Evolutionary conservation across 1,140 invertebrate genomes (phyloP), one percentile per base, ranked within the genome.

Genomic region (Hyposmocoma kahamanoa): DNA sequence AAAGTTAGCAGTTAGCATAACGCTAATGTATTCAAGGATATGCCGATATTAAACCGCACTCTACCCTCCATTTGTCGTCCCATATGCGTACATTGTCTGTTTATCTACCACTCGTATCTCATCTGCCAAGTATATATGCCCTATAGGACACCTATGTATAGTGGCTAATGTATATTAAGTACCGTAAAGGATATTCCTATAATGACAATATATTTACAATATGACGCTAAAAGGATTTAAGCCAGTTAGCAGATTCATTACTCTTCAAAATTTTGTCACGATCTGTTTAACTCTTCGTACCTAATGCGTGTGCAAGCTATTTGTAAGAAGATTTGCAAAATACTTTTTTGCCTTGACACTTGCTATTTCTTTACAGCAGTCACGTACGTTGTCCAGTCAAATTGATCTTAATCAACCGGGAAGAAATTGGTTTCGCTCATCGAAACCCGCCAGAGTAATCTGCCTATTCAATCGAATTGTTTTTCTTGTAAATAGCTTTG

Each of bases 221-320:
- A 28, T 28, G 11, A 28, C 11, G 24, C 24, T 11, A 6, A 28
- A 6, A 6, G 24, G 11, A 28, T 6, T 28, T 28, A 19, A 38
- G 19, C 13, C 45, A 42, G 61, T 62, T 59, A 64, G 47, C 53
- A 52, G 42, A 58, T 66, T 53, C 41, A 60, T 63, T 68, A 65
- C 54, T 34, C 36, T 3, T 42, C n/a, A 50, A 24, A 51, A 47
- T 51, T 65, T 54, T 51, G 59, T 65, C 74, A 78, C 72, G 72
- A 74, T 71, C 63, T 59, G 60, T 66, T 68, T 67, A 42, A 51
- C 53, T 50, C 39, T 24, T 49, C 34, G 20, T 46, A 19, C n/a
- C 32, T 18, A 15, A 51, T 60, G 59, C 63, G 65, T 69, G 63
- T 55, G 36, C 15, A 51, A 51, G 62, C 22, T 66, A 62, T 73